phyloP scores from a whole-genome alignment of 2,113 vertebrate species.

The Marcusenius ussheri region DNA sequence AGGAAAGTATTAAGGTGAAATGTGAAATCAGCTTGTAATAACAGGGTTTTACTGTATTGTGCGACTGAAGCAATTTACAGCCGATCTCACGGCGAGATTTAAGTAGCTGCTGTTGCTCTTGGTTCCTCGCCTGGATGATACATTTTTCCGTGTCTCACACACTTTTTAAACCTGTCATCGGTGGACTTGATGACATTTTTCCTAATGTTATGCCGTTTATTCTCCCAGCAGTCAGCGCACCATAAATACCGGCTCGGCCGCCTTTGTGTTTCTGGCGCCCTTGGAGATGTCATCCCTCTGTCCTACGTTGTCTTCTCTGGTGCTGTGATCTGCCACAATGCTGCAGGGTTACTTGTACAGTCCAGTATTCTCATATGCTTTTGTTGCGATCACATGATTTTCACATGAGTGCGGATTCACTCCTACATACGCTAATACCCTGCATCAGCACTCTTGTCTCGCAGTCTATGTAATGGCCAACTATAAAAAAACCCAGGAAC shows the following conservation, averaged over 20 bases:
- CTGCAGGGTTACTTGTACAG: not conserved
- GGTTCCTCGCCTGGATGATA: not conserved
- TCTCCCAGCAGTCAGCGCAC: not conserved
- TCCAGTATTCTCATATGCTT: not conserved
- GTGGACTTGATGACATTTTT: not conserved
- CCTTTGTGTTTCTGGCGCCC: not conserved
- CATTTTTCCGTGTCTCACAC: not conserved
- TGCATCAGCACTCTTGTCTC: not conserved
- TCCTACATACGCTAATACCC: not conserved
- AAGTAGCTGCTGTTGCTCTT: not conserved
- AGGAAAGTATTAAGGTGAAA: not conserved
- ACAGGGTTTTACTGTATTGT: not conserved
- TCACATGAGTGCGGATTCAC: not conserved
- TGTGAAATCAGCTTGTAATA: not conserved
- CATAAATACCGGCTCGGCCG: not conserved
- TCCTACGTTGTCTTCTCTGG: not conserved
- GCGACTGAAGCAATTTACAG: not conserved
- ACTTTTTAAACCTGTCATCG: constrained; percentile 14
- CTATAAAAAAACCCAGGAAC: not conserved
- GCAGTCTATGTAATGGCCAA: not conserved
- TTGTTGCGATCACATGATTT: not conserved
- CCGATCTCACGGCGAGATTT: not conserved
- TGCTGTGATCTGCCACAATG: not conserved
- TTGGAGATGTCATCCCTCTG: not conserved
- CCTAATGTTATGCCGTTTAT: not conserved